These are phyloP conservation scores for Drosophila rubida DNA, from an alignment of 2,888 invertebrate genomes.

Conservation along the genomic window DNA sequence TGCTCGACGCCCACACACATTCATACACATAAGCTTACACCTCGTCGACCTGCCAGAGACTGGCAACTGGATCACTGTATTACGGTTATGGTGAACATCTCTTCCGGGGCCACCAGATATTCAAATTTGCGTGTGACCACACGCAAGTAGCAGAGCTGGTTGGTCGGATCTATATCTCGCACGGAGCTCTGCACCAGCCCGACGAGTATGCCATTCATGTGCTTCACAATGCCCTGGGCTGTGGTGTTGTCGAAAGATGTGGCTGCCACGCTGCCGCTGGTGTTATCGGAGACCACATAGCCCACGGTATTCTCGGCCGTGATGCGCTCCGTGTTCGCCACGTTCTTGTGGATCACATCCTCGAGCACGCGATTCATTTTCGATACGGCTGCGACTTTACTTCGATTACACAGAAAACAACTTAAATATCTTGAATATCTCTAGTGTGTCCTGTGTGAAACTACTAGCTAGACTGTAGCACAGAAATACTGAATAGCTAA, in stretches of 20 bases:
- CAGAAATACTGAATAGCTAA: not conserved
- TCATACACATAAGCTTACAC: not conserved
- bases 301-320: conserved; percentile 72
- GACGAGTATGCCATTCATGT: conserved; percentile 72
- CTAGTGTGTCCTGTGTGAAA: not conserved
- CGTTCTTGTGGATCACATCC: conserved; percentile 68
- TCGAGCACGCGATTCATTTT: conserved; percentile 72
- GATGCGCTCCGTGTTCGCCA: conserved; percentile 76
- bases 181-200: conserved; percentile 74
- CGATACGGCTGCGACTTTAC: not conserved
- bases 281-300: conserved; percentile 77
- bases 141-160: conserved; percentile 80
- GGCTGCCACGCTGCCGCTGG: conserved; percentile 67
- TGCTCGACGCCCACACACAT: conserved; percentile 21
- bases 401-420: not conserved
- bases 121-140: conserved; percentile 82
- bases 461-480: not conserved
- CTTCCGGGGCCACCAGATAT: conserved; percentile 81
- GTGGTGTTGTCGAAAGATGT: conserved; percentile 81
- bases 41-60: not conserved
- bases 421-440: not conserved
- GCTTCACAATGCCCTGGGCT: conserved; percentile 78
- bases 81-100: conserved; percentile 82
- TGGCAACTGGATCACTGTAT: conserved; percentile 57
- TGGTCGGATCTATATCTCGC: conserved; percentile 81